A percentile compares a stretch with the other conserved stretches of the same genome.
These are phyloP conservation scores for Alouatta palliata DNA, from an alignment of 2,113 vertebrate species.

Conservation along the genomic window DNA sequence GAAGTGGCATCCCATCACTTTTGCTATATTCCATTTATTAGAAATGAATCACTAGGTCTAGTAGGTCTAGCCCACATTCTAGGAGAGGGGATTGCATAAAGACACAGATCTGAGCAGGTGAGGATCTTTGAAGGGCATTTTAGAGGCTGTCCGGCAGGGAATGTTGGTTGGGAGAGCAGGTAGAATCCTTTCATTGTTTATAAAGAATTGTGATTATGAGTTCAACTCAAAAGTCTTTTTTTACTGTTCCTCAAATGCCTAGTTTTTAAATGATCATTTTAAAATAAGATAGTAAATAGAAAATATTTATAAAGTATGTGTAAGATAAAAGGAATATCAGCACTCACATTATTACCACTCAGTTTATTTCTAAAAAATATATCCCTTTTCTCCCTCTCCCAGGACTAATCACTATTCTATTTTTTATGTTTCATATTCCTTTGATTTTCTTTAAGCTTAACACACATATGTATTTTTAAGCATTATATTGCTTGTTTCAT, in stretches of 20 bases:
- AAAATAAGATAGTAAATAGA: not conserved
- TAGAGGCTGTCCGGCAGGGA: not conserved
- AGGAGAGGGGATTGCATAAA: not conserved
- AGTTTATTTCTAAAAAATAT: not conserved
- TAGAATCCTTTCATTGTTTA: not conserved
- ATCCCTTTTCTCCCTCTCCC: not conserved
- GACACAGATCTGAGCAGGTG: not conserved
- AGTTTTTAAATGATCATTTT: not conserved
- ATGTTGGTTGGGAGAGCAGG: not conserved
- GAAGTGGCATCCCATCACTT: not conserved
- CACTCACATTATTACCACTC: not conserved
- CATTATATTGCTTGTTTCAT: not conserved
- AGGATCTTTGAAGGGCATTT: not conserved
- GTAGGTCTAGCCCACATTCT: not conserved
- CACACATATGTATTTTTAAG: not conserved
- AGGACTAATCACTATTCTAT: not conserved
- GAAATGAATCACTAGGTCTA: not conserved
- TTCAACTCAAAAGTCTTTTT: not conserved
- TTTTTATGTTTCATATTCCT: not conserved
- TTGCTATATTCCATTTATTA: not conserved
- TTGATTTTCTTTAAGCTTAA: not conserved
- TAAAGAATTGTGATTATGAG: not conserved
- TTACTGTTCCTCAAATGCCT: not conserved
- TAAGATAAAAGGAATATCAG: not conserved
- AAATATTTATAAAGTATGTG: not conserved